A percentile compares a stretch with the other conserved stretches of the same genome.
phyloP scores from a whole-genome alignment of 2,113 vertebrate genomes.

The Isichthys henryi region DNA sequence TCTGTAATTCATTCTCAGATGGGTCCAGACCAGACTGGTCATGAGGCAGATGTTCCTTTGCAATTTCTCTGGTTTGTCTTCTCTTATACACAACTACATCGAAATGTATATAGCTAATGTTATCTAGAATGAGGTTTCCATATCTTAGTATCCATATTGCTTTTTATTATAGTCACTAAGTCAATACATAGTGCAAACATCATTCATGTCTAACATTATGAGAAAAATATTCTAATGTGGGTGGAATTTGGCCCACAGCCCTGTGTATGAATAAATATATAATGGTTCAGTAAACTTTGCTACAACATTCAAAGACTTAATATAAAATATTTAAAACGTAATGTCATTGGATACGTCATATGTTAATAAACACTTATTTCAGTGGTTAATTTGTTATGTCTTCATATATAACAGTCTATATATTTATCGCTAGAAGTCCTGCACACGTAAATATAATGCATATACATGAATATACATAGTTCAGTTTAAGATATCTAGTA shows the following conservation, averaged over 20 bases:
- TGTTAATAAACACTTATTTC: background rate
- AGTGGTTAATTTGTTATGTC: background rate
- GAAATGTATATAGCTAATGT: background rate
- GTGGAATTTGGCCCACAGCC: background rate
- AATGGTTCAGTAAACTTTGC: background rate
- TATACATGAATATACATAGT: background rate
- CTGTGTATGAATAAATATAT: background rate
- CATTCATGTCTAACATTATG: background rate
- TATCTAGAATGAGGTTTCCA: background rate
- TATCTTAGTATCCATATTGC: background rate
- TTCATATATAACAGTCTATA: background rate
- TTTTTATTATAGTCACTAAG: background rate
- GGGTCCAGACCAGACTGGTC: background rate
- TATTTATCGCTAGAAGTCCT: background rate
- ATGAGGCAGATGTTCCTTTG: background rate
- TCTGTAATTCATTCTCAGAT: background rate
- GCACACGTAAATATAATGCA: background rate
- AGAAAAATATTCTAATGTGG: background rate
- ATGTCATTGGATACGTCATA: background rate
- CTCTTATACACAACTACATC: background rate
- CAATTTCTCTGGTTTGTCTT: background rate
- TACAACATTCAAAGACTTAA: background rate
- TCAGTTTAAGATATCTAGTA: background rate
- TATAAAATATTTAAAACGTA: background rate
- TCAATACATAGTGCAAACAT: background rate